Conservation (phyloP, 1,140 invertebrate species). For the Drosophila kepulauana region DNA sequence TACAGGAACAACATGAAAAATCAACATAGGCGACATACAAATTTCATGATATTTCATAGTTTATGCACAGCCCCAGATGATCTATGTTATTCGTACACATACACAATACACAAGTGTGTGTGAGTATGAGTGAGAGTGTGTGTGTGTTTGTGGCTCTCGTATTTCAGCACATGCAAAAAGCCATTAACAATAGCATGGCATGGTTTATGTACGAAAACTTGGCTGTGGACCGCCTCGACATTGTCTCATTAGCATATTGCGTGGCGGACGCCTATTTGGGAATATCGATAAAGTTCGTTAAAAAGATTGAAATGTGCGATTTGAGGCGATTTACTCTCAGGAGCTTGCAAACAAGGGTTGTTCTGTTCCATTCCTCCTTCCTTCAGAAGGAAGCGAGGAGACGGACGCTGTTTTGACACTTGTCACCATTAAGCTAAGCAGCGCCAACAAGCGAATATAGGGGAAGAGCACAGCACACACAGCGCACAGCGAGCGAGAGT, state of each 20-base stretch:
- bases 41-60: conserved; percentile 79
- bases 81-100: conserved; percentile 61
- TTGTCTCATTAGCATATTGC: conserved; percentile 82
- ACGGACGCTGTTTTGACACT: conserved; percentile 75
- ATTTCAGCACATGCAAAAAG: conserved; percentile 71
- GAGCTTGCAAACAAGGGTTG: conserved; percentile 43
- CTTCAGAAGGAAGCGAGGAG: conserved; percentile 1
- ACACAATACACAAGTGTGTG: conserved; percentile 4
- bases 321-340: conserved; percentile 71
- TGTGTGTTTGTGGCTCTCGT: conserved; percentile 10
- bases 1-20: conserved; percentile 71
- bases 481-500: conserved; percentile 6
- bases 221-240: conserved; percentile 27
- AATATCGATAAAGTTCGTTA: conserved; percentile 83
- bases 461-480: conserved; percentile 3
- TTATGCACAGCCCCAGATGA: conserved; percentile 71
- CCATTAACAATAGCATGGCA: conserved; percentile 60
- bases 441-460: conserved; percentile 59
- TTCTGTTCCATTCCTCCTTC: neutral
- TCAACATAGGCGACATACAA: conserved; percentile 69
- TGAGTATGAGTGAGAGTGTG: conserved; percentile 26
- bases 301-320: conserved; percentile 84
- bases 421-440: conserved; percentile 83
- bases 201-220: neutral
- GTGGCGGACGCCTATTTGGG: conserved; percentile 69